Evolutionary conservation across 2,797 vertebrate genomes (phyloP), one percentile per base, ranked within the genome.

Genomic region (Onychomys torridus): DNA sequence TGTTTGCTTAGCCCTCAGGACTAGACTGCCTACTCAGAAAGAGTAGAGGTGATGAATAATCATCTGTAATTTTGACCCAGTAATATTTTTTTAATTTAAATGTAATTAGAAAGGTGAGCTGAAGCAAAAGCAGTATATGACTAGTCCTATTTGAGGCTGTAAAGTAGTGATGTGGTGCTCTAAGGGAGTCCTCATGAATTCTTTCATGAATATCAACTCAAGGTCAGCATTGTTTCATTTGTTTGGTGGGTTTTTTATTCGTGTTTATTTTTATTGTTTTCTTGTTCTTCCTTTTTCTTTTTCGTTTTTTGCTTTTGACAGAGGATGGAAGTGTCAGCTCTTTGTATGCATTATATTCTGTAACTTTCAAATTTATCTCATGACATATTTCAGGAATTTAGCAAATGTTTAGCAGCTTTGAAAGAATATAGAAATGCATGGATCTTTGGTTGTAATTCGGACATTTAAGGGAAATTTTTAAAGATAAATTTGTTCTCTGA

Each of bases 321-420:
- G 52, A 92, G 25, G 5, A 94, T 85, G 37, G 21, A 95, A 94
- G 23, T 82, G 59, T 93, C 5, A 93, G 71, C 10, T 97, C 93
- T 97, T 92, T 86, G 21, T 94, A 23, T 43, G 13, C 2, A 81
- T 90, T 89, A 82, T 13, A 76, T 21, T 92, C 83, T 85, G 21
- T 21, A 93, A 32, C 46, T 97, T 96, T 95, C 76, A 87, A 91
- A 93, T 37, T 91, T 40, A 94, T 78, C 73, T 93, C 65, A 46
- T 96, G 76, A 40, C 79, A 43, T 79, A 90, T 94, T 95, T 96
- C 59, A 73, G 13, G 52, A 91, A 94, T 79, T 96, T 93, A 96
- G 37, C n/a, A 96, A 96, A 93, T 75, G 23, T 91, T 49, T 91
- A 91, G 79, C 69, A 95, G 43, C 49, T 93, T 76, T 79, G 61